phyloP scores from a whole-genome alignment of 2,113 vertebrate genomes.

The Ancistrus triradiatus region DNA sequence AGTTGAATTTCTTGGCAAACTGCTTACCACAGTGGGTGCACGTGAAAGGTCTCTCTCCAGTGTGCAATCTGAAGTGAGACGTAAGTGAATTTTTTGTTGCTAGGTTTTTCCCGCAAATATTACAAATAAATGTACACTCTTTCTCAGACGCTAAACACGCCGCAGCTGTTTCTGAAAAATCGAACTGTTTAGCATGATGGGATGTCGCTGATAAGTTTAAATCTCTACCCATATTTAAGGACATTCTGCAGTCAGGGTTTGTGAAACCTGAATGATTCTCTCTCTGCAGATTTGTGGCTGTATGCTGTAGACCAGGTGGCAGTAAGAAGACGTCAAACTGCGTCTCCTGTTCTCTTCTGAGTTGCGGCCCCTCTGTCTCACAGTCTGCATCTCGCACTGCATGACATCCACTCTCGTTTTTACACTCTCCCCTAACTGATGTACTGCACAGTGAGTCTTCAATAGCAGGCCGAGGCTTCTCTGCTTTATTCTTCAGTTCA shows the following conservation, averaged over 20 bases:
- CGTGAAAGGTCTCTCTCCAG: slow-evolving; percentile 14
- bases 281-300: background rate
- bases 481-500: background rate
- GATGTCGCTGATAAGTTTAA: background rate
- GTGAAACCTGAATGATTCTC: background rate
- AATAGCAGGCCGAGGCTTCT: background rate
- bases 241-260: background rate
- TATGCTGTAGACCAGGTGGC: slow-evolving; percentile 2
- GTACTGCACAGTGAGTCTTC: background rate
- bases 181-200: background rate
- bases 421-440: background rate
- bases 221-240: slow-evolving; percentile 1
- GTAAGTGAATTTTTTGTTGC: slow-evolving; percentile 22
- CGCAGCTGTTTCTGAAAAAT: background rate
- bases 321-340: slow-evolving; percentile 23
- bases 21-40: slow-evolving; percentile 32
- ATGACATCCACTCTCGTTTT: background rate
- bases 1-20: slow-evolving; percentile 36
- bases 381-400: background rate
- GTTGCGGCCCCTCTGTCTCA: background rate
- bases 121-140: background rate
- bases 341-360: slow-evolving; percentile 11
- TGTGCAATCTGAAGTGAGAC: slow-evolving; percentile 27
- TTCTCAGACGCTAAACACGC: background rate
- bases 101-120: slow-evolving; percentile 29